phyloP scores from a whole-genome alignment of 2,797 vertebrate genomes.

The Limosa lapponica region DNA sequence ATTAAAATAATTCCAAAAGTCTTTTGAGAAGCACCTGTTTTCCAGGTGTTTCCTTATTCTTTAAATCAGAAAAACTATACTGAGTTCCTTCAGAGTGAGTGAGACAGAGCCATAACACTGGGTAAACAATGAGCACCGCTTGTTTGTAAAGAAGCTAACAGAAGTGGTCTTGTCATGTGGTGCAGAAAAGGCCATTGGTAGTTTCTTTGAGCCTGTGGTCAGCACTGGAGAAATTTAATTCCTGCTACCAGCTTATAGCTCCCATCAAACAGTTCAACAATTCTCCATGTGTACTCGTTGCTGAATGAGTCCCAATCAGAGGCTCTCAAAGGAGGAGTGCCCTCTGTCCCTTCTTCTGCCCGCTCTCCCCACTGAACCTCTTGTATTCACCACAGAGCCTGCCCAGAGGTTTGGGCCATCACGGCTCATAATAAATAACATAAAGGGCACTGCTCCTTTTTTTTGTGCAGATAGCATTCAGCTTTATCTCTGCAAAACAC shows the following conservation, averaged over 20 bases:
- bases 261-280: neutral
- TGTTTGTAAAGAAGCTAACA: neutral
- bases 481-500: neutral
- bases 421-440: neutral
- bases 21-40: neutral
- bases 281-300: neutral
- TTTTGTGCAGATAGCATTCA: neutral
- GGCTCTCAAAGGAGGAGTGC: neutral
- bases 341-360: neutral
- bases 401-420: neutral
- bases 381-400: neutral
- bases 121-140: neutral
- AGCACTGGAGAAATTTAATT: neutral
- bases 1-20: neutral
- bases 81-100: neutral
- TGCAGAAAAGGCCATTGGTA: neutral
- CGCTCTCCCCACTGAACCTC: neutral
- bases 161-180: neutral
- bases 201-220: neutral
- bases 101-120: neutral
- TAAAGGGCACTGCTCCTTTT: neutral
- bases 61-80: neutral
- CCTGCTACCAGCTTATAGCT: neutral
- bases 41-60: neutral
- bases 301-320: neutral